Conservation (phyloP, 2,113 vertebrate species). For the Chamaetylas fuelleborni region DNA sequence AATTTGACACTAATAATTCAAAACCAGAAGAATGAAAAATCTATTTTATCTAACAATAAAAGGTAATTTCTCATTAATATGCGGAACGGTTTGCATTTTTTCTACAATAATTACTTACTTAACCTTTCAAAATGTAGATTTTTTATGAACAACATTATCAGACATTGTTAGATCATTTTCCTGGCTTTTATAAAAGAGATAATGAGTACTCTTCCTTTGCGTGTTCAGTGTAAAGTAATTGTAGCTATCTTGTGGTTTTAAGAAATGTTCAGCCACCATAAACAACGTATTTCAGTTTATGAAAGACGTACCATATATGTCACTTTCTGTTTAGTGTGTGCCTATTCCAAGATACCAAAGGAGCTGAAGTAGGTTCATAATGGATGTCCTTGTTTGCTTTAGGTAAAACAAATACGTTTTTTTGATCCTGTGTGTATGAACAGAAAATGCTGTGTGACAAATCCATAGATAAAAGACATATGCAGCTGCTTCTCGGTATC, state of each 20-base stretch:
- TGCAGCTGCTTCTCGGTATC: conserved; percentile 45
- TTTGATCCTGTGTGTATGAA: conserved; percentile 23
- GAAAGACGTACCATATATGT: not conserved
- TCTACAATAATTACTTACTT: not conserved
- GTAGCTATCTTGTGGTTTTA: not conserved
- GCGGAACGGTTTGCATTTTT: not conserved
- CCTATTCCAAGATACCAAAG: conserved; percentile 74
- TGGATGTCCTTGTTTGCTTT: conserved; percentile 76
- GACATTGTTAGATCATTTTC: not conserved
- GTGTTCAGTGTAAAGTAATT: not conserved
- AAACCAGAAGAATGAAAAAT: not conserved
- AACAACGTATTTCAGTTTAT: not conserved
- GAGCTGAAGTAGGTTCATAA: conserved; percentile 62
- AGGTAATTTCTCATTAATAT: not conserved
- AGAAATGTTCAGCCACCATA: not conserved
- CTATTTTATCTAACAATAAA: not conserved
- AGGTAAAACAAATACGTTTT: conserved; percentile 72
- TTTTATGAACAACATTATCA: not conserved
- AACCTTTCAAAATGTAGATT: not conserved
- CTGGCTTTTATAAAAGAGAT: not conserved
- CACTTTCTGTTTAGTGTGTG: conserved; percentile 63
- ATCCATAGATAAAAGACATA: conserved; percentile 64
- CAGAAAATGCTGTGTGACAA: conserved; percentile 49
- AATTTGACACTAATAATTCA: not conserved
- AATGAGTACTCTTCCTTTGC: not conserved